Evolutionary conservation across 2,113 vertebrate species (phyloP).

Genomic region (Ceratotherium simum): DNA sequence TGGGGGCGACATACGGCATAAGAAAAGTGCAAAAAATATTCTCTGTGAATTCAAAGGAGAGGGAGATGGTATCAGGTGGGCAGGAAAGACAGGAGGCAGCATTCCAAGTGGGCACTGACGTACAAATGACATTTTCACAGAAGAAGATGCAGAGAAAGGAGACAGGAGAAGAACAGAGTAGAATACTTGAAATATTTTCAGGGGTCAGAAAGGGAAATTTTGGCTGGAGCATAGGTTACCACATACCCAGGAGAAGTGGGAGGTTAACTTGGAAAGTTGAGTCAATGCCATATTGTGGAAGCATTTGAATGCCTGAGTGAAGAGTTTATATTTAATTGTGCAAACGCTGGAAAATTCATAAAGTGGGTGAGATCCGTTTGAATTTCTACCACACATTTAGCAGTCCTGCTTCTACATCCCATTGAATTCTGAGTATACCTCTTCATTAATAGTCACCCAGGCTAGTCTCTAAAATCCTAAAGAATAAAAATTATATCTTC

Average conservation of each 20-base stretch:
- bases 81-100: not conserved
- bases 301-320: not conserved
- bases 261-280: slow-evolving; percentile 36
- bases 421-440: not conserved
- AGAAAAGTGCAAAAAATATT: not conserved
- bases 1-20: not conserved
- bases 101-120: not conserved
- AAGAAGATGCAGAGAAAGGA: not conserved
- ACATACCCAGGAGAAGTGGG: not conserved
- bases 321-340: not conserved
- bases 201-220: not conserved
- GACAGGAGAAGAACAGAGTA: not conserved
- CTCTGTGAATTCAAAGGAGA: not conserved
- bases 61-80: not conserved
- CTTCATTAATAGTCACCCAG: not conserved
- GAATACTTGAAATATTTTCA: slow-evolving; percentile 19
- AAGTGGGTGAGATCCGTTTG: not conserved
- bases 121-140: not conserved
- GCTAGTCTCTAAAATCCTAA: not conserved
- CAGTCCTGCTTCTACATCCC: not conserved
- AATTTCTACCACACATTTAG: not conserved
- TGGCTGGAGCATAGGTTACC: not conserved
- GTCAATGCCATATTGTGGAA: not conserved
- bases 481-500: not conserved
- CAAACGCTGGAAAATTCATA: not conserved